Conservation (phyloP, 2,113 vertebrate species). For the Psammodynastes pulverulentus region DNA sequence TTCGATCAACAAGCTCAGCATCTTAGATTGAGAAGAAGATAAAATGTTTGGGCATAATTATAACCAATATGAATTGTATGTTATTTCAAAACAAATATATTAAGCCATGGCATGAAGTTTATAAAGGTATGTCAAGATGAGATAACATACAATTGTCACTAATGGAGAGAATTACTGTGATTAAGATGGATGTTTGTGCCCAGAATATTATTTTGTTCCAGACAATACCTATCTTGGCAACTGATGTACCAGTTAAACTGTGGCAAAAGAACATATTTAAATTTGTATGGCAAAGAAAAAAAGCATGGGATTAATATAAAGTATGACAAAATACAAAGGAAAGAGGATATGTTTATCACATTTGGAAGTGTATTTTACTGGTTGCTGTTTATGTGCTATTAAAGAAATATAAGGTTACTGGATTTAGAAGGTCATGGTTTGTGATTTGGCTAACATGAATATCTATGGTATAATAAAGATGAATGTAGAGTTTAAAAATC, state of each 20-base stretch:
- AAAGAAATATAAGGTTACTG: neutral
- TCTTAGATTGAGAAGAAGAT: neutral
- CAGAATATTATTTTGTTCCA: neutral
- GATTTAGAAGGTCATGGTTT: neutral
- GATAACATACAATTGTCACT: neutral
- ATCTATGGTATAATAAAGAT: neutral
- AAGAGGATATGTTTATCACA: neutral
- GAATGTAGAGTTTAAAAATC: neutral
- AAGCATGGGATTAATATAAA: neutral
- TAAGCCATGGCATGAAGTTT: neutral
- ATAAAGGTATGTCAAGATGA: neutral
- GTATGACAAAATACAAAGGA: neutral
- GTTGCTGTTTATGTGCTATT: neutral
- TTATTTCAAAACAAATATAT: neutral
- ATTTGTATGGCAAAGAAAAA: neutral
- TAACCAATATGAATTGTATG: neutral
- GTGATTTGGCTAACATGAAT: neutral
- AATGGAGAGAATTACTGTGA: neutral
- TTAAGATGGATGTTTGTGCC: neutral
- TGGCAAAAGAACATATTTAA: neutral
- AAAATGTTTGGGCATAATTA: neutral
- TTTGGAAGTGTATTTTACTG: neutral
- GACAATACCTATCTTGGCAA: neutral
- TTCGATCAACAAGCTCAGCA: too few relatives aligned
- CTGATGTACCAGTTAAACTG: too few relatives aligned